These are phyloP conservation scores for Cephalopterus ornatus DNA, from an alignment of 2,113 vertebrate species.

Conservation along the genomic window DNA sequence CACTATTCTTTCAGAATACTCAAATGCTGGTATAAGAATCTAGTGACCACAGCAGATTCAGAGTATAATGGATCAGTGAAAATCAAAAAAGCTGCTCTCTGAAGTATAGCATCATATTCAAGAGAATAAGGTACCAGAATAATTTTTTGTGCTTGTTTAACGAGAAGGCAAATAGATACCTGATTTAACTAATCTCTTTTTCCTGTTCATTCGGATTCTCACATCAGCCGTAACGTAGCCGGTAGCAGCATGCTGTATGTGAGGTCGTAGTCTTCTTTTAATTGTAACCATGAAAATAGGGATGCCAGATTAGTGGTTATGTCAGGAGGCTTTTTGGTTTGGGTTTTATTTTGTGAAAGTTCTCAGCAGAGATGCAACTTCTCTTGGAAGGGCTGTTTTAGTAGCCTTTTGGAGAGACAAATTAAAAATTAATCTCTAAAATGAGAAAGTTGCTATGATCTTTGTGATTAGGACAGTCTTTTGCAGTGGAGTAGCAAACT, in stretches of 20 bases:
- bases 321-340: not conserved
- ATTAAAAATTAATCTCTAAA: not conserved
- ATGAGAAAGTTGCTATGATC: not conserved
- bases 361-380: constrained; percentile 9
- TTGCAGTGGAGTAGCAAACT: not conserved
- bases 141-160: not conserved
- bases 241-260: not conserved
- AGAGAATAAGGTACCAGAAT: not conserved
- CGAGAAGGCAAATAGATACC: not conserved
- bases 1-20: not conserved
- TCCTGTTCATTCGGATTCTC: not conserved
- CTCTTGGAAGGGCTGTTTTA: not conserved
- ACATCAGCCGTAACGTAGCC: not conserved
- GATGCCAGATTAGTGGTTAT: not conserved
- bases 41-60: not conserved
- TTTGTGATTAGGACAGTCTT: not conserved
- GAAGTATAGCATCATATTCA: not conserved
- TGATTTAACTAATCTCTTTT: not conserved
- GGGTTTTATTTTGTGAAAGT: not conserved
- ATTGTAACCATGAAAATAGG: not conserved
- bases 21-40: not conserved
- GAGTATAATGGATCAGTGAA: not conserved
- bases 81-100: not conserved
- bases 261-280: not conserved
- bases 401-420: not conserved